phyloP scores from a whole-genome alignment of 1,140 invertebrate species.

The Samia ricini region DNA sequence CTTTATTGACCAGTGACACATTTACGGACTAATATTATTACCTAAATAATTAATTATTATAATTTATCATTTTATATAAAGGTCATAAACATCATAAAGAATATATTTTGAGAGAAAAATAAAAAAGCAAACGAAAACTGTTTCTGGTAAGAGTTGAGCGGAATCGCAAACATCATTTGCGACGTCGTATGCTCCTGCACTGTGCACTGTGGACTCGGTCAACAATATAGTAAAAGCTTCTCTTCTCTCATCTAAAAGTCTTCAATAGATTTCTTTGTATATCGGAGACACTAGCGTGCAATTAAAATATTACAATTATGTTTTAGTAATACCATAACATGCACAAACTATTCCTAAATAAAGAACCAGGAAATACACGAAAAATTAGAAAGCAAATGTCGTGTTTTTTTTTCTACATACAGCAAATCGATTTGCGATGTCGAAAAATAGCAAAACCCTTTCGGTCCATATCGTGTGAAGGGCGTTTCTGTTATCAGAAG shows the following conservation, averaged over 20 bases:
- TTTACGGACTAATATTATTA: too few species aligned
- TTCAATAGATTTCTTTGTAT: neutral
- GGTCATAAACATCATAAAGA: too few species aligned
- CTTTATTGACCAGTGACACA: too few species aligned
- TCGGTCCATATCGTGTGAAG: neutral
- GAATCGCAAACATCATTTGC: neutral
- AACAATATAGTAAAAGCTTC: neutral
- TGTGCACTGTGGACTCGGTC: neutral
- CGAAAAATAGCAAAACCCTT: neutral
- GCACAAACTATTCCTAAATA: too few species aligned
- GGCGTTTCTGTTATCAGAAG: neutral
- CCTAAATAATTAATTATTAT: too few species aligned
- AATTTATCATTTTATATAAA: too few species aligned
- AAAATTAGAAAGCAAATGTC: too few species aligned
- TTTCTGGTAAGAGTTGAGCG: neutral
- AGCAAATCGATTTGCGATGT: neutral
- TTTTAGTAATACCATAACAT: too few species aligned
- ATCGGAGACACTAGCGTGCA: too few species aligned
- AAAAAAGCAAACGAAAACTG: neutral
- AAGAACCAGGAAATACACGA: too few species aligned
- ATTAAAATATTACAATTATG: too few species aligned
- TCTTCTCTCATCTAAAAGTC: neutral
- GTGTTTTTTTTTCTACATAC: too few species aligned
- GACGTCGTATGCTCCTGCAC: neutral
- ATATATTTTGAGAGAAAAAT: neutral